Evolutionary conservation across 2,888 invertebrate genomes (phyloP).

Genomic region (Leptopilina drosophilae): DNA sequence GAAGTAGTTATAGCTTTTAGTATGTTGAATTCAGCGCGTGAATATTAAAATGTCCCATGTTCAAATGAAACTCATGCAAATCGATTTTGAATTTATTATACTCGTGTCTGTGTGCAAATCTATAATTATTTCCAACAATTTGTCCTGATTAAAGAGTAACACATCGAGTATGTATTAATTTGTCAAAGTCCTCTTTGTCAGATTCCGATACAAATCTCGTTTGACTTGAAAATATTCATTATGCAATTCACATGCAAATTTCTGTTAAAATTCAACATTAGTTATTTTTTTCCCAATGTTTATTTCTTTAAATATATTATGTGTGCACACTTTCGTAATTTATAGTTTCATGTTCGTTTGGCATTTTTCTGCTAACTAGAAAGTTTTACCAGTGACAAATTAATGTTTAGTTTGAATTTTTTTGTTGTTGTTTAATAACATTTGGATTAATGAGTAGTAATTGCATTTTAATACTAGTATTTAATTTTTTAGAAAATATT

Average conservation of each 20-base stretch:
- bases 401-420: no score
- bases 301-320: not conserved
- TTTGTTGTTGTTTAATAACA: no score
- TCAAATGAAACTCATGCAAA: slow-evolving; percentile 60
- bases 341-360: no score
- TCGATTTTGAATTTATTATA: slow-evolving; percentile 65
- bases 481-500: no score
- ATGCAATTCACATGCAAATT: slow-evolving; percentile 13
- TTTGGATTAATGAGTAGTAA: no score
- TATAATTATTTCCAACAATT: slow-evolving; percentile 63
- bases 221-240: slow-evolving; percentile 6
- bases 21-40: not conserved
- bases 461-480: no score
- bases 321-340: no score
- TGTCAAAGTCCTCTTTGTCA: slow-evolving; percentile 57
- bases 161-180: slow-evolving; percentile 56
- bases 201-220: not conserved
- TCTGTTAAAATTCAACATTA: not conserved
- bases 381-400: no score
- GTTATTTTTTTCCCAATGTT: not conserved
- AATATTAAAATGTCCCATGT: slow-evolving; percentile 52
- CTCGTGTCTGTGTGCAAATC: slow-evolving; percentile 57
- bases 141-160: slow-evolving; percentile 61
- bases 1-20: slow-evolving; percentile 36
- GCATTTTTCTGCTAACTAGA: no score